Percentiles rank a stretch among this genome's conserved stretches.
Conservation (phyloP, 2,113 vertebrate genomes). For the Poeciliopsis prolifica region DNA sequence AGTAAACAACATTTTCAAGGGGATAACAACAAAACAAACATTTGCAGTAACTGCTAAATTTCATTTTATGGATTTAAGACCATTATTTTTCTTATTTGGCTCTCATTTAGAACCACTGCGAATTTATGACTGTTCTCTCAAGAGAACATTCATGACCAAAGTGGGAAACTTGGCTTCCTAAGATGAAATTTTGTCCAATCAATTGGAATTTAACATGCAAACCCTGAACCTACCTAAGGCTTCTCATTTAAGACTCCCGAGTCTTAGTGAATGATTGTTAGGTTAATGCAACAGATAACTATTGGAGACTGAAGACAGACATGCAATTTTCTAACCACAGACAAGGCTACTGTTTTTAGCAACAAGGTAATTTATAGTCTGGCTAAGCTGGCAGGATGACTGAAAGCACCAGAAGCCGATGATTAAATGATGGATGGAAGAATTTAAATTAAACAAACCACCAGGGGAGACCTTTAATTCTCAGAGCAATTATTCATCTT, state of each 20-base stretch:
- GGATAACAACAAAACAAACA: not conserved
- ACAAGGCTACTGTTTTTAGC: conserved; percentile 22
- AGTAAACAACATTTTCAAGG: not conserved
- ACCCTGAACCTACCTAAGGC: conserved; percentile 3
- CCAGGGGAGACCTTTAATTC: conserved; percentile 2
- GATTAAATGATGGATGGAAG: conserved; percentile 46
- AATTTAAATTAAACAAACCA: conserved; percentile 17
- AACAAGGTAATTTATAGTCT: conserved; percentile 8
- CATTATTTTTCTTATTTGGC: not conserved
- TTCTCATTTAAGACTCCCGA: conserved; percentile 24
- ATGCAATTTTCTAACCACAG: conserved; percentile 20
- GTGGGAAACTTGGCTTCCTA: no score
- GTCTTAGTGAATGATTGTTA: conserved; percentile 23
- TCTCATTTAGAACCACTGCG: not conserved
- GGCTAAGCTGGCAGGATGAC: conserved; percentile 3
- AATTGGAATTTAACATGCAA: not conserved
- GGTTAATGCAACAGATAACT: not conserved
- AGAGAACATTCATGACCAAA: not conserved
- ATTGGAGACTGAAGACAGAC: conserved; percentile 54
- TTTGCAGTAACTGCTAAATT: not conserved
- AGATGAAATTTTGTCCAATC: not conserved
- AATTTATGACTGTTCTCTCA: not conserved
- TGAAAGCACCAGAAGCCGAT: conserved; percentile 25
- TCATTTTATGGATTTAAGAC: not conserved
- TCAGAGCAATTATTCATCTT: conserved; percentile 25